Percentiles rank a stretch among this genome's conserved stretches.
Evolutionary conservation across 2,888 invertebrate genomes (phyloP).

Genomic region (Dascillus cervinus): DNA sequence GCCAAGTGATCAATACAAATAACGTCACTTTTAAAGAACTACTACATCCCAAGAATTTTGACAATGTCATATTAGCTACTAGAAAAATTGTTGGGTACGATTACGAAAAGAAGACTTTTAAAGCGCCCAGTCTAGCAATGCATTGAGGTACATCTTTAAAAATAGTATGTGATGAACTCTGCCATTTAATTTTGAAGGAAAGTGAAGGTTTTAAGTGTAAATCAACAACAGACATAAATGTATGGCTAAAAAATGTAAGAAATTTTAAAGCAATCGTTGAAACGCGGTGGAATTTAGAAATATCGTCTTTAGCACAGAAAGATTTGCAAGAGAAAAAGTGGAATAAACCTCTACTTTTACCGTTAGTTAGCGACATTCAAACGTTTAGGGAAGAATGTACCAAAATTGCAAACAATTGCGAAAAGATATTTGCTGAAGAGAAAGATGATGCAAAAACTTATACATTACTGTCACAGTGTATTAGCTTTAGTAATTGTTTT

Average conservation of each 20-base stretch:
- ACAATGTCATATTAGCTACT: slow-evolving; percentile 8
- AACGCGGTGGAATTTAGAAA: slow-evolving; percentile 5
- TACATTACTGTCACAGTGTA: slow-evolving; percentile 8
- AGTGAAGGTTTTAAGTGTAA: slow-evolving; percentile 8
- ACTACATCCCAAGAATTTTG: slow-evolving; percentile 6
- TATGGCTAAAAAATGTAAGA: slow-evolving; percentile 8
- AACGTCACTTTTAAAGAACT: slow-evolving; percentile 1
- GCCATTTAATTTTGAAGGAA: slow-evolving; percentile 9
- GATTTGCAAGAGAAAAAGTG: slow-evolving; percentile 14
- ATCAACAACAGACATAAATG: slow-evolving; percentile 3
- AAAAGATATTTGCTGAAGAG: slow-evolving; percentile 4
- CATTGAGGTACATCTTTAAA: slow-evolving; percentile 16
- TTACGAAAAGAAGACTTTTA: slow-evolving; percentile 14
- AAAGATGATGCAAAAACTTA: slow-evolving; percentile 5
- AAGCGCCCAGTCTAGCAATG: slow-evolving; percentile 13
- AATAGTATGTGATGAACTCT: slow-evolving; percentile 8
- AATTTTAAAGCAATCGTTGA: slow-evolving; percentile 5
- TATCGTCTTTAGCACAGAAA: slow-evolving; percentile 8
- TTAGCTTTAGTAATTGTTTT: slow-evolving; percentile 14
- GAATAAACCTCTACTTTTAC: slow-evolving; percentile 15
- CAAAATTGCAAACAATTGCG: slow-evolving; percentile 7
- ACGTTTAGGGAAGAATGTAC: slow-evolving; percentile 11
- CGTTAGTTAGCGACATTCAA: slow-evolving; percentile 12
- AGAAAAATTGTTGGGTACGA: slow-evolving; percentile 14
- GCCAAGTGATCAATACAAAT: slow-evolving; percentile 9